phyloP scores from a whole-genome alignment of 2,113 vertebrate genomes.

The Cynocephalus volans region DNA sequence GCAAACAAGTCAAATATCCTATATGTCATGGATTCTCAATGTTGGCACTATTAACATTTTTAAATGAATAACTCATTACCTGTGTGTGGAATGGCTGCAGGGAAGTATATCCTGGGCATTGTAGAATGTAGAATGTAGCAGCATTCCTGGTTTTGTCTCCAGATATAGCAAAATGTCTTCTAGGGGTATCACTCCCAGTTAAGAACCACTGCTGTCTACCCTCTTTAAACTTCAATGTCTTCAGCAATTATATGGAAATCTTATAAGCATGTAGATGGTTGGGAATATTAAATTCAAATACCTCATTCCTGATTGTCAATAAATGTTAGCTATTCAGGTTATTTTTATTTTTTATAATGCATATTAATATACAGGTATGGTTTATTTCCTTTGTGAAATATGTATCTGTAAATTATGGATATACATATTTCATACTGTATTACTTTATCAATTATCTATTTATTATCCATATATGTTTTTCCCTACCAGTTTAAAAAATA shows the following conservation, averaged over 20 bases:
- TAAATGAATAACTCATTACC: background rate
- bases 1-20: background rate
- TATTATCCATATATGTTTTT: background rate
- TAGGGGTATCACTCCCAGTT: too few relatives aligned
- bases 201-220: background rate
- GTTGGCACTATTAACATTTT: background rate
- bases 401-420: background rate
- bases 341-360: background rate
- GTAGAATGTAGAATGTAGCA: background rate
- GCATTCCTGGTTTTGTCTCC: too few relatives aligned
- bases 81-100: background rate
- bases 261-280: background rate
- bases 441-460: background rate
- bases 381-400: background rate
- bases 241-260: background rate
- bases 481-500: background rate
- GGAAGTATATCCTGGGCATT: rapidly evolving
- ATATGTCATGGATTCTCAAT: background rate
- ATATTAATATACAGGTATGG: background rate
- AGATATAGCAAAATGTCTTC: too few relatives aligned
- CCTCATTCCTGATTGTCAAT: background rate
- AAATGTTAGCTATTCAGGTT: background rate
- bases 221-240: background rate
- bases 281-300: background rate
- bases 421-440: background rate